Evolutionary conservation across 2,888 invertebrate species (phyloP), one percentile per base, ranked within the genome.

Genomic region (Sphaerophoria taeniata): DNA sequence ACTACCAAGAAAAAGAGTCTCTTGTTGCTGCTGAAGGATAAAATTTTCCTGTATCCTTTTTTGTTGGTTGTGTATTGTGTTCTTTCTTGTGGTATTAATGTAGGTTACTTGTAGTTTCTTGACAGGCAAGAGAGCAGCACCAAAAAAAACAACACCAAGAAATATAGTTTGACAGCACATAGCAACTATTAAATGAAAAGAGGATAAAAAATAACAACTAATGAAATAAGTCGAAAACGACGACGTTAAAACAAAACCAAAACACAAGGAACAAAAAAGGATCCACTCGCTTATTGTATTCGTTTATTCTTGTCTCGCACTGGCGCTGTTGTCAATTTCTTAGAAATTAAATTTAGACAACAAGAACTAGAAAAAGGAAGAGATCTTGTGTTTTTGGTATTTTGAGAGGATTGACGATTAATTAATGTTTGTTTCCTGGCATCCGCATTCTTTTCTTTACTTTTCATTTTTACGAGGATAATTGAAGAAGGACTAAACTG

Each of bases 101-200:
- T 43, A 24, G 60, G 24, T 60, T 60, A 43, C 39, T 60, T 60
- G 60, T 60, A 60, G 60, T 60, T 60, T 60, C 39, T 60, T 43
- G 60, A 39, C 60, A 60, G 24, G 60, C 24, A 60, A 60, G 6
- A 60, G 39, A 12, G 12, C 9, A 39, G 39, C 6, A 39, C 6
- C 0, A 36, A 16, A 36, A 9, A 58, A 39, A 24, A 24, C 1
- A 24, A 24, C 24, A 24, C 24, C 24, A 24, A 24, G 24, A 24
- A 11, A 58, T 12, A 58, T 12, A 58, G 16, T 39, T 24, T 58
- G 58, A 60, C 60, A 60, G 60, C 24, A 60, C 24, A 43, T 11
- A 43, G 43, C 43, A 24, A 39, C 60, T n/a, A n/a, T n/a, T 60
- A 60, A 39, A 43, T n/a, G 60, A 60, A 36, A 16, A 36, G 5